These are phyloP conservation scores for Ecliptopera silaceata DNA, from an alignment of 2,888 invertebrate species.

Conservation along the genomic window DNA sequence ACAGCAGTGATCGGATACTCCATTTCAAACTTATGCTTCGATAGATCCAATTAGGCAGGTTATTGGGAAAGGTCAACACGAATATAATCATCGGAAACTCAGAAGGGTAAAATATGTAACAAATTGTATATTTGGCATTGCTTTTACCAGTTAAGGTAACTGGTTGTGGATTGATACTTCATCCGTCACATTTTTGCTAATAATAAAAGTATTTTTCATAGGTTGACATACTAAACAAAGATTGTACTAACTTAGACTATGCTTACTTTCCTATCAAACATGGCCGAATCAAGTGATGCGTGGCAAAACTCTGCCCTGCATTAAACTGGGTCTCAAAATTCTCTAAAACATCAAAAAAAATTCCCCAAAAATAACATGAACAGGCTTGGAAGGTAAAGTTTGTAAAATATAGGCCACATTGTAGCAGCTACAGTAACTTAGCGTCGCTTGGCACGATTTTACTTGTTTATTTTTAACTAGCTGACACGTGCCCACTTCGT, in stretches of 20 bases:
- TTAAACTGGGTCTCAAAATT: no score
- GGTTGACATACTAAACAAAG: no score
- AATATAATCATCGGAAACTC: background rate
- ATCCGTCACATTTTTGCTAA: background rate
- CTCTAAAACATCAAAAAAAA: no score
- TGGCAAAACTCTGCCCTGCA: no score
- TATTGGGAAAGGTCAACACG: constrained; percentile 11
- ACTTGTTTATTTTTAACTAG: background rate
- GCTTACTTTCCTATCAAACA: no score
- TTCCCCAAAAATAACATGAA: background rate
- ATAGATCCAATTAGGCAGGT: constrained; percentile 51
- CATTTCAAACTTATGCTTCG: constrained; percentile 48
- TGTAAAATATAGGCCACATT: background rate
- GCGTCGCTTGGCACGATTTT: background rate
- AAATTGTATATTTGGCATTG: background rate
- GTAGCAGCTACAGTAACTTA: background rate
- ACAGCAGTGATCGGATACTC: constrained; percentile 44
- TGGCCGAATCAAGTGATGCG: no score
- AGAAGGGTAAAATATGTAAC: constrained; percentile 2
- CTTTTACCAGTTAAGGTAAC: background rate
- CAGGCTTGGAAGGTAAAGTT: background rate
- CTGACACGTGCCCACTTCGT: no score
- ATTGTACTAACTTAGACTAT: no score
- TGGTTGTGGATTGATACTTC: background rate
- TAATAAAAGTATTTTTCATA: no score